Evolutionary conservation across 35 echinoderm and acorn worm genomes (phyloP), one percentile per base, ranked within the genome.

Genomic region (Chiridota heheva): DNA sequence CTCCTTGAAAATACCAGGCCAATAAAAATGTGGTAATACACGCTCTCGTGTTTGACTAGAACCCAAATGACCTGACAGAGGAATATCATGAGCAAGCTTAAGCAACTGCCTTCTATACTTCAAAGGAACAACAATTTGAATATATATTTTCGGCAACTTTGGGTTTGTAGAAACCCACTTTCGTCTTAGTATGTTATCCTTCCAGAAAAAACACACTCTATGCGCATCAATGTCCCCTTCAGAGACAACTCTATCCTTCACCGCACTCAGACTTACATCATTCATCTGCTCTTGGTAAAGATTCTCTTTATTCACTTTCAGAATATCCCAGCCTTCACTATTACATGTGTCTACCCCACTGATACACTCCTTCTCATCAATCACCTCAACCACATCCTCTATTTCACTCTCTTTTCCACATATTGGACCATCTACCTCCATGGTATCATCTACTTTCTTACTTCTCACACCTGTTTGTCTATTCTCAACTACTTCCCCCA

Each of bases 1-100:
- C n/a, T 36, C 38, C 35, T 44, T 73, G 46, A 73, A 73, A 44
- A 45, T 73, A 7, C 69, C 69, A 15, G 69, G 69, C 69, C 69
- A 73, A 27, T 73, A 73, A 48, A 44, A 73, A 45, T 73, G 39
- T 25, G 42, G 70, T 26, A 73, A 27, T 26, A 73, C 26, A 12
- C 35, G 63, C 7, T 67, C 63, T 67, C 63, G 4, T 67, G 63
- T 67, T 33, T 67, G 32, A 67, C 5, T 67, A 20, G 30, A 36
- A 33, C 63, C 26, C 40, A 67, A 67, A 67, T 67, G 63, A 67
- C 70, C 70, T 45, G 70, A 12, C 39, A 43, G 30, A 2, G 39
- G 40, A 22, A 49, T 49, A 36, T 73, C 70, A 49, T 45, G 43
- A 10, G 70, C 70, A 4, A 73, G 1, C 7, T 31, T 0, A 6